Conservation (phyloP, 2,888 invertebrate species). For the Ormyrus thymus region DNA sequence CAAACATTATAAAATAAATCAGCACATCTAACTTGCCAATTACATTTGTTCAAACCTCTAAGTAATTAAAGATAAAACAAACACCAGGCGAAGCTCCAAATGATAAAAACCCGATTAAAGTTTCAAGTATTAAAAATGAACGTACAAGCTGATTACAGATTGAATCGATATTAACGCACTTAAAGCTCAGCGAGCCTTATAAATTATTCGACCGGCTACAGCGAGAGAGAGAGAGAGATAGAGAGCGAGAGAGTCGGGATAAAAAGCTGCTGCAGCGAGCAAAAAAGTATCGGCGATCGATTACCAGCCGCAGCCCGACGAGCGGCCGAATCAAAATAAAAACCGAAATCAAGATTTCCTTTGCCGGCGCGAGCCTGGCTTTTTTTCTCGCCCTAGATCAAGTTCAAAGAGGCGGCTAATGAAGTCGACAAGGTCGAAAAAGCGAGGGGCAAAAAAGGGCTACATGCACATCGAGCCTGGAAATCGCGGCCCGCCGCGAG, state of each 20-base stretch:
- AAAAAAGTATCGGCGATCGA: constrained; percentile 20
- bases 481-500: constrained; percentile 6
- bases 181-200: constrained; percentile 7
- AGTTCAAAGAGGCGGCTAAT: constrained; percentile 50
- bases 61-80: too few species aligned
- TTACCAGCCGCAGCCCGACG: background rate
- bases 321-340: constrained; percentile 36
- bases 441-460: constrained; percentile 42
- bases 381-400: constrained; percentile 24
- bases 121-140: background rate
- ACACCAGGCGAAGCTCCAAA: background rate
- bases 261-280: background rate
- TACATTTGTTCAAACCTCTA: too few species aligned
- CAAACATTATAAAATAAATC: too few species aligned
- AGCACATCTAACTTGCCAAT: too few species aligned
- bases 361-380: background rate
- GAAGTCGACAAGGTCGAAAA: constrained; percentile 51
- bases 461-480: constrained; percentile 8
- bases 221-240: too few species aligned
- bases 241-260: too few species aligned
- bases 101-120: background rate
- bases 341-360: constrained; percentile 38
- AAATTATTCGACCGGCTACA: constrained; percentile 39
- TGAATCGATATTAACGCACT: constrained; percentile 6
- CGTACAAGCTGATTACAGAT: background rate